phyloP scores from a whole-genome alignment of 2,888 invertebrate genomes.

The Amphipyra tragopoginis region DNA sequence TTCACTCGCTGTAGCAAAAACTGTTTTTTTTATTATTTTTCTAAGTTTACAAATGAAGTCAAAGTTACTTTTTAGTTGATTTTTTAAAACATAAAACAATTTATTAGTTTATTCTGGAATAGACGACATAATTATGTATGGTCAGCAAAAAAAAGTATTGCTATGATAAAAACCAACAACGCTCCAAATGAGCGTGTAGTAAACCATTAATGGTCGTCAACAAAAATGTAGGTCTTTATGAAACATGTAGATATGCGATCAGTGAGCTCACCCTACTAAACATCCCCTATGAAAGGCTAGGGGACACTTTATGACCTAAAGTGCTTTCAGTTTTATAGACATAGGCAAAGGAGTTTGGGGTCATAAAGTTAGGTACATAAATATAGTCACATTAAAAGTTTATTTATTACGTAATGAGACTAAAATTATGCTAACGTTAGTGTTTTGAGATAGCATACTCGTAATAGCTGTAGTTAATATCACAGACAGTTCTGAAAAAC shows the following conservation, averaged over 20 bases:
- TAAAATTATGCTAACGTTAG: neutral
- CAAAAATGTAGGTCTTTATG: slow-evolving; percentile 34
- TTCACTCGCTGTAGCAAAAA: too few relatives aligned
- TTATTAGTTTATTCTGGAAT: too few relatives aligned
- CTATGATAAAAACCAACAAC: slow-evolving; percentile 5
- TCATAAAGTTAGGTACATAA: slow-evolving; percentile 44
- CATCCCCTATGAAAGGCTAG: slow-evolving; percentile 43
- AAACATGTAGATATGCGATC: slow-evolving; percentile 44
- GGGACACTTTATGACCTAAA: slow-evolving; percentile 54
- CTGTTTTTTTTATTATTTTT: too few relatives aligned
- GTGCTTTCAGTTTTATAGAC: slow-evolving; percentile 53
- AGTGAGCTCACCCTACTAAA: slow-evolving; percentile 38
- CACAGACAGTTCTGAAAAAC: too few relatives aligned
- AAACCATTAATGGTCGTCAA: slow-evolving; percentile 9
- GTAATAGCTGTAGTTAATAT: too few relatives aligned
- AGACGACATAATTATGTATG: too few relatives aligned
- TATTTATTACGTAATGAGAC: slow-evolving; percentile 21
- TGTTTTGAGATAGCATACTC: too few relatives aligned
- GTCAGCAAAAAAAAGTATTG: too few relatives aligned
- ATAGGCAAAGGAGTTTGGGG: slow-evolving; percentile 39
- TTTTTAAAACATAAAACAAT: too few relatives aligned
- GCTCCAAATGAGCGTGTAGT: slow-evolving; percentile 7
- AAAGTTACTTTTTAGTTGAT: too few relatives aligned
- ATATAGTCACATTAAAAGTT: slow-evolving; percentile 34
- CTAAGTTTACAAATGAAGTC: too few relatives aligned